Percentiles rank a stretch among this genome's conserved stretches.
phyloP scores from a whole-genome alignment of 2,797 vertebrate genomes.

The Microctenopoma stevenorrisi region DNA sequence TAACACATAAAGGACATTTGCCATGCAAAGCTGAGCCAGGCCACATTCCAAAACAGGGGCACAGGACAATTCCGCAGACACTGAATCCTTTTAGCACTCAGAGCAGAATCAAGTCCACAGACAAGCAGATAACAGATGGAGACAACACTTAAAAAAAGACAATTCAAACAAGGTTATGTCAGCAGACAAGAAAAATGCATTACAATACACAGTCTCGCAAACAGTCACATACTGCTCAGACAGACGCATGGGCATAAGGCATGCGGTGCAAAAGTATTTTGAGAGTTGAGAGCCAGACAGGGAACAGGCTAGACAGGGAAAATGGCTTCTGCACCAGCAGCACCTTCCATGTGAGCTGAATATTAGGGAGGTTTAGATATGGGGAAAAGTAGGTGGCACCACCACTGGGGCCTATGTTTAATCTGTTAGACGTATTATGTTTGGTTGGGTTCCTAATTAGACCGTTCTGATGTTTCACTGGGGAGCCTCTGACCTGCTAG shows the following conservation, averaged over 20 bases:
- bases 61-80: slow-evolving; percentile 65
- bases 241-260: slow-evolving; percentile 68
- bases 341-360: slow-evolving; percentile 64
- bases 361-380: slow-evolving; percentile 48
- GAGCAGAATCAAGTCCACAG: slow-evolving; percentile 54
- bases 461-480: slow-evolving; percentile 75
- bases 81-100: slow-evolving; percentile 54
- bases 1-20: slow-evolving; percentile 75
- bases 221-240: slow-evolving; percentile 67
- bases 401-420: slow-evolving; percentile 56
- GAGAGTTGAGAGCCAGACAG: slow-evolving; percentile 70
- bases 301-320: slow-evolving; percentile 74
- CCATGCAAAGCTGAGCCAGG: slow-evolving; percentile 79
- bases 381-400: slow-evolving; percentile 39
- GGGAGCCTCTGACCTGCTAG: slow-evolving; percentile 77
- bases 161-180: slow-evolving; percentile 53
- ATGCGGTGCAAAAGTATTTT: slow-evolving; percentile 73
- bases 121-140: slow-evolving; percentile 70
- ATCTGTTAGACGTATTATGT: slow-evolving; percentile 60
- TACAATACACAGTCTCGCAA: slow-evolving; percentile 58
- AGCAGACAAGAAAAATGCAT: slow-evolving; percentile 66
- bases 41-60: slow-evolving; percentile 73
- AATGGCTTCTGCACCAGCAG: slow-evolving; percentile 73
- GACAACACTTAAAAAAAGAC: slow-evolving; percentile 59
- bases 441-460: slow-evolving; percentile 76